Evolutionary conservation across 2,888 invertebrate species (phyloP), one percentile per base, ranked within the genome.

Genomic region (Euzophera pinguis): DNA sequence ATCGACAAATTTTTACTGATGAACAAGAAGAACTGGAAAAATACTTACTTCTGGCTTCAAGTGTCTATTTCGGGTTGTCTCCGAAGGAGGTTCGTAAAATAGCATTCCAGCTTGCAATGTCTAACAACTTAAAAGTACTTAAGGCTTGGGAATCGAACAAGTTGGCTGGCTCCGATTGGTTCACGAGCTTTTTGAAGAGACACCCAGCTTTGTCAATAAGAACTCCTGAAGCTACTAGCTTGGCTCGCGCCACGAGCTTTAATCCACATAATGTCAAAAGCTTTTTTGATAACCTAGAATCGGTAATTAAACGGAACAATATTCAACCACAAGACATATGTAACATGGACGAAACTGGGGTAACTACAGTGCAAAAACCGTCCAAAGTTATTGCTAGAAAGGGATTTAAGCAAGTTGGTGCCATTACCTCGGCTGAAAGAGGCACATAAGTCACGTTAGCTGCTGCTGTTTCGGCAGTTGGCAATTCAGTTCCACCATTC

Each of bases 261-360:
- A 61, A 63, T 52, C 54, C 43, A 32, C 50, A 48, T 8, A 62
- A 53, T 42, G 52, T 55, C 17, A 50, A 49, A n/a, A 8, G 1
- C 9, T 60, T 62, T 43, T 60, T 59, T 53, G 50, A 53, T 17
- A 60, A 45, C 50, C 55, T 50, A 14, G 27, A 45, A 41, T 34
- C 12, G 12, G 35, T 61, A 32, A 37, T 59, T 9, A 38, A 60
- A 38, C 58, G 53, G 47, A n/a, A 61, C 10, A 32, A 32, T 32
- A 32, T 32, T 32, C 32, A 32, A 10, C 32, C 32, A 9, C 32
- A 32, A 9, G 32, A 32, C 32, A 32, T 64, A 8, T 64, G 58
- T 55, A 63, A 62, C 22, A 16, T 59, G 10, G 64, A 64, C 22
- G 60, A 64, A 53, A 63, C 62, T 12, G 59, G 58, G 6, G 47